Conservation (phyloP, 2,888 invertebrate species). For the Drosophila paranaensis region DNA sequence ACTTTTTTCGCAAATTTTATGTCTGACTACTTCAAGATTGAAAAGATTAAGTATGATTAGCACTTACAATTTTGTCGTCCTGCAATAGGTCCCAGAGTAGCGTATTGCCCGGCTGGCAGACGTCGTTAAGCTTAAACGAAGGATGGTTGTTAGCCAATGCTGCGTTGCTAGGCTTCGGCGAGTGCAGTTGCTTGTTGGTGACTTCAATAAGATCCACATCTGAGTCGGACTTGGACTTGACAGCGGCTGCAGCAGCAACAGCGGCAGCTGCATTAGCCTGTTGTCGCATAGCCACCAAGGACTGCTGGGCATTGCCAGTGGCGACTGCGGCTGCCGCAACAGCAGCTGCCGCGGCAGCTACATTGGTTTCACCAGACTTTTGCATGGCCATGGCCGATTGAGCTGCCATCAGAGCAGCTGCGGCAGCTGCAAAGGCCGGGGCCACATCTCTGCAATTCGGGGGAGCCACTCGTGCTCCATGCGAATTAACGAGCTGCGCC, state of each 20-base stretch:
- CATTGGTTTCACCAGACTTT: slow-evolving; percentile 73
- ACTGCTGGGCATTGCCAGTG: slow-evolving; percentile 78
- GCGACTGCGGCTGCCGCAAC: slow-evolving; percentile 77
- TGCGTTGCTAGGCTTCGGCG: slow-evolving; percentile 53
- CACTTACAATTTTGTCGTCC: slow-evolving; percentile 93
- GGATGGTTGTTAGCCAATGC: slow-evolving; percentile 62
- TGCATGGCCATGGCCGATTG: slow-evolving; percentile 82
- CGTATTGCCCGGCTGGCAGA: slow-evolving; percentile 96
- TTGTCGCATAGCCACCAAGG: slow-evolving; percentile 65
- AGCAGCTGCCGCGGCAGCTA: slow-evolving; percentile 78
- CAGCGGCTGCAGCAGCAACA: slow-evolving; percentile 63
- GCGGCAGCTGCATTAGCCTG: slow-evolving; percentile 68
- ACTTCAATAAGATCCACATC: slow-evolving; percentile 74
- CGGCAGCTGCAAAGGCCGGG: slow-evolving; percentile 82
- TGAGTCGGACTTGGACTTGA: slow-evolving; percentile 71
- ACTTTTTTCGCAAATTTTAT: too few relatives aligned
- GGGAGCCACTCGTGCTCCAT: slow-evolving; percentile 79
- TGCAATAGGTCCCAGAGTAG: slow-evolving; percentile 97
- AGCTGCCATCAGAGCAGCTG: slow-evolving; percentile 81
- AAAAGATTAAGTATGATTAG: too few relatives aligned
- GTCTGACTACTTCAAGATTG: too few relatives aligned
- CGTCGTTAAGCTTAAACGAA: slow-evolving; percentile 86
- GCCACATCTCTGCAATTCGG: slow-evolving; percentile 77
- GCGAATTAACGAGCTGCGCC: slow-evolving; percentile 89
- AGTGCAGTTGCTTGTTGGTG: slow-evolving; percentile 53